Base-by-base conservation (phyloP, 2,888 invertebrate species). In the Junonia oenone region DNA sequence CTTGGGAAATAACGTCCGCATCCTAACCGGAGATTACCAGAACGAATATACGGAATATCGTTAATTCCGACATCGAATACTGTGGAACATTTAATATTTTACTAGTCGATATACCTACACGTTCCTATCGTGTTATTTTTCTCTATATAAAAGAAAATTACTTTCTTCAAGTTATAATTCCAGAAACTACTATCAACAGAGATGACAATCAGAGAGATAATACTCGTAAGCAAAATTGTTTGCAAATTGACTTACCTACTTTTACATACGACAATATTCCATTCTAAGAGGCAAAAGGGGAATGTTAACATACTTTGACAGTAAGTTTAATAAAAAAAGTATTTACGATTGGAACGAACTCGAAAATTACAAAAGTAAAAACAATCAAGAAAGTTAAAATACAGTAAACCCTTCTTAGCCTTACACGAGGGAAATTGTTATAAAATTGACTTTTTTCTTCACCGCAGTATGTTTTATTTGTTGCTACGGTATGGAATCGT, bases 341-440 rank as follows among this genome's bases (percentile, higher is more conserved):
- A 17, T 38, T n/a, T n/a, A n/a, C 15, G 11, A 38, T 8, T 38
- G 15, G 9, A 14, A 17, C 6, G 17, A 38, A 38, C 38, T 38
- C 17, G 9, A 17, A 38, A 8, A 15, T 17, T 17, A 38, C 15
- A 38, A 17, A 5, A 6, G 35, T 45, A 26, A 27, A 48, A 27
- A 33, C 55, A 35, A 52, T 52, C 33, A 27, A 35, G 55, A 51
- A 51, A n/a, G n/a, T n/a, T n/a, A n/a, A n/a, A n/a, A n/a, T 50
- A 48, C 48, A 53, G 27, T 13, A 43, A 14, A 53, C 49, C 55
- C 45, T 50, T 26, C 38, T 38, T 47, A 33, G 8, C 17, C 15
- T 45, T 45, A 52, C 61, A 38, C 40, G 14, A 14, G 56, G 52
- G 53, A 58, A 61, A 58, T 58, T 35, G 56, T 40, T 53, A 59